Evolutionary conservation across 2,797 vertebrate genomes (phyloP), one percentile per base, ranked within the genome.

Genomic region (Poliocrania exsul): DNA sequence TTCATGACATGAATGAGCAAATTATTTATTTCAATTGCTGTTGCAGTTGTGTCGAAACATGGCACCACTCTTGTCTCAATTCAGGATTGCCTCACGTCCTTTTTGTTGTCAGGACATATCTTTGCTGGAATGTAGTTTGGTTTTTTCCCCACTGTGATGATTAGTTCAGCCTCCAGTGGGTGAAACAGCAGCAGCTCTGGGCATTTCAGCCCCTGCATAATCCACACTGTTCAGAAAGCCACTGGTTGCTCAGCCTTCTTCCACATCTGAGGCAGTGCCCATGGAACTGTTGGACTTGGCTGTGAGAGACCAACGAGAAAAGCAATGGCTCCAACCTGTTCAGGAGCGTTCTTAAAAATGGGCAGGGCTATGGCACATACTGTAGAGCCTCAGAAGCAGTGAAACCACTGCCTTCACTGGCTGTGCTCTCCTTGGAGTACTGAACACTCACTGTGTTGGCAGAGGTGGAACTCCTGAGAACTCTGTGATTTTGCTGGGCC

Each of bases 171-270:
- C 28, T 84, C 7, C 40, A 50, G 0, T 28, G 29, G 37, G 51
- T 57, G 72, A 33, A 51, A 14, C 61, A 21, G 19, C 29, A 28
- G 58, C 66, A 79, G 58, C 69, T 60, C 50, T 13, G 47, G 70
- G 44, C 6, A 2, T 65, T 93, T 61, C 35, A 14, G 69, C 31
- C 60, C 28, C 78, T 18, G 15, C 0, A 0, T 37, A 24, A 25
- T 57, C 61, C 23, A 0, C 4, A 40, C 46, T 24, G 5, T 44
- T 80, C 28, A 29, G 56, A 58, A n/a, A 67, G 16, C 29, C 40
- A 23, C 42, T 2, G 2, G 4, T 25, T 4, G 3, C 64, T 71
- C 62, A 31, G 31, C 37, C 13, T 24, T 13, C 47, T 69, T 37
- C 62, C 13, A 0, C 6, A 1, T 33, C 51, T n/a, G 26, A 86